Percentiles rank a stretch among this genome's conserved stretches.
Evolutionary conservation across 2,888 invertebrate genomes (phyloP).

Genomic region (Dysmachus trigonus): DNA sequence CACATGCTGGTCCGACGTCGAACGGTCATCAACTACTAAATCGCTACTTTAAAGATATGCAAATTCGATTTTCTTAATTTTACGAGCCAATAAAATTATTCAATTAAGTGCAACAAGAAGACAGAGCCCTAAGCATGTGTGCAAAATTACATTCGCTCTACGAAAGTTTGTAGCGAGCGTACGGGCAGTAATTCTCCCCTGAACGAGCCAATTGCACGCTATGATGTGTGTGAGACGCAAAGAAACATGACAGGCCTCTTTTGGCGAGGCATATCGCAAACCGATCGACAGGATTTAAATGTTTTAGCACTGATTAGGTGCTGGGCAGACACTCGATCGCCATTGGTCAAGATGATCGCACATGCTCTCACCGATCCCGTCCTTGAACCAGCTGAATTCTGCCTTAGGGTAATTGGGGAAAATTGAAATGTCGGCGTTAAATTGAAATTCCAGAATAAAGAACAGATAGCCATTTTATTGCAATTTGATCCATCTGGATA

Average conservation of each 20-base stretch:
- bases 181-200: constrained; percentile 6
- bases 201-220: constrained; percentile 13
- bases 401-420: neutral
- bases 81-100: constrained; percentile 42
- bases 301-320: neutral
- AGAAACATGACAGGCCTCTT: neutral
- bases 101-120: constrained; percentile 34
- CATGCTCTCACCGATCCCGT: neutral
- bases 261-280: neutral
- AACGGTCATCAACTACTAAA: constrained; percentile 20
- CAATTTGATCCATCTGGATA: neutral
- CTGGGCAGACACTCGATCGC: neutral
- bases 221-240: constrained; percentile 1
- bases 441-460: neutral
- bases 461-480: neutral
- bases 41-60: constrained; percentile 39
- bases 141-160: constrained; percentile 25
- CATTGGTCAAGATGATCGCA: neutral
- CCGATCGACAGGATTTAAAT: neutral
- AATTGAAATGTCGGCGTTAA: neutral
- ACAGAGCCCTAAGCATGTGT: constrained; percentile 29
- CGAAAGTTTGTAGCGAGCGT: neutral
- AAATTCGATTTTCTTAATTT: constrained; percentile 41
- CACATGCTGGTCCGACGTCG: neutral
- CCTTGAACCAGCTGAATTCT: neutral